A percentile compares a stretch with the other conserved stretches of the same genome.
Conservation (phyloP, 2,888 invertebrate species). For the Megaustenia siamemsis region DNA sequence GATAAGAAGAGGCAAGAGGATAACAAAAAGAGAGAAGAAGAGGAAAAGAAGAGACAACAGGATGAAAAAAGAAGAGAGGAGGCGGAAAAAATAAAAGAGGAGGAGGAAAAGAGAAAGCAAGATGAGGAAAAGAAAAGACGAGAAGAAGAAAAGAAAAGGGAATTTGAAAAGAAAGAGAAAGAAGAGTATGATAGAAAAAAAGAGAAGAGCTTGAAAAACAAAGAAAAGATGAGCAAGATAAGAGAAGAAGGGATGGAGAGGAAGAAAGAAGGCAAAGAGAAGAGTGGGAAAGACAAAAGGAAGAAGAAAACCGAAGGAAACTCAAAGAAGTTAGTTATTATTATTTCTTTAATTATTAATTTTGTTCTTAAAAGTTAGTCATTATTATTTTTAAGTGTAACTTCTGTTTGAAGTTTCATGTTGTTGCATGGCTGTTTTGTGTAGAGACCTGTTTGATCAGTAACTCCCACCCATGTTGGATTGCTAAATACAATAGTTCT, state of each 20-base stretch:
- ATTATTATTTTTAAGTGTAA: no score
- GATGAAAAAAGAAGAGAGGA: conserved; percentile 58
- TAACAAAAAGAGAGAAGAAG: conserved; percentile 9
- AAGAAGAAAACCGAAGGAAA: conserved; percentile 23
- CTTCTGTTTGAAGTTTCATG: no score
- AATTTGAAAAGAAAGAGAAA: conserved; percentile 31
- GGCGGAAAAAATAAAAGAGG: conserved; percentile 53
- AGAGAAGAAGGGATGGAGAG: conserved; percentile 56
- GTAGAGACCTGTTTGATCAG: no score
- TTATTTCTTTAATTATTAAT: neutral
- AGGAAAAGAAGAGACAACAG: conserved; percentile 53
- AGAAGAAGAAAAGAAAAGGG: conserved; percentile 49
- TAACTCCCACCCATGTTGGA: no score
- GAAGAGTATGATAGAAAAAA: conserved; percentile 58
- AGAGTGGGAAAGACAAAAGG: conserved; percentile 29
- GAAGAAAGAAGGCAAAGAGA: conserved; percentile 52
- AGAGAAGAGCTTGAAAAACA: conserved; percentile 58
- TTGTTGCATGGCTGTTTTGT: no score
- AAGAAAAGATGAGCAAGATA: conserved; percentile 50
- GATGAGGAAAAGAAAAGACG: conserved; percentile 45
- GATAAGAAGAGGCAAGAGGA: no score
- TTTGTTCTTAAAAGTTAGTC: no score
- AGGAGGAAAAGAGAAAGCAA: conserved; percentile 55
- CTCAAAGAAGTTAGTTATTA: conserved; percentile 33
- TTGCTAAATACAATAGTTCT: no score